Evolutionary conservation across 2,113 vertebrate genomes (phyloP).

Genomic region (Chaetodon auriga): DNA sequence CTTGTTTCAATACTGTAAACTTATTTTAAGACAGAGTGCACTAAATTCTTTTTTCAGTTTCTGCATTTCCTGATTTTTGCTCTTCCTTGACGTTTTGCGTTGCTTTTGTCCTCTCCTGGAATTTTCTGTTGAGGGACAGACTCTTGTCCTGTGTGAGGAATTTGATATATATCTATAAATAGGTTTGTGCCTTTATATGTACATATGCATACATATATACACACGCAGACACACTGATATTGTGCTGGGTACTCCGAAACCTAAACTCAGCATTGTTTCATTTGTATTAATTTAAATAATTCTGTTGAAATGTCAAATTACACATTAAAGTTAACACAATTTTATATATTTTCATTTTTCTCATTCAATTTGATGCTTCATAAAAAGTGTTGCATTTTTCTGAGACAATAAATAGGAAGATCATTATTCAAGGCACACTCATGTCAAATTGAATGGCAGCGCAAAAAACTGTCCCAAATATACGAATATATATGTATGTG

Average conservation of each 20-base stretch:
- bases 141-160: constrained; percentile 73
- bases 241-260: constrained; percentile 88
- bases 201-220: constrained; percentile 83
- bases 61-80: constrained; percentile 92
- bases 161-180: constrained; percentile 78
- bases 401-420: constrained; percentile 98
- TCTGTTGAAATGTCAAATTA: constrained; percentile 66
- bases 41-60: constrained; percentile 86
- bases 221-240: constrained; percentile 83
- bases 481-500: too few relatives aligned
- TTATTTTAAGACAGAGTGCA: constrained; percentile 99
- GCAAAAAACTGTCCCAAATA: constrained; percentile 93
- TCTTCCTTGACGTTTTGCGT: constrained; percentile 76
- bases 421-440: constrained; percentile 99
- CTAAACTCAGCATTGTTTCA: constrained; percentile 67
- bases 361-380: constrained; percentile 88
- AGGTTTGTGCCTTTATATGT: constrained; percentile 83
- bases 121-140: constrained; percentile 73
- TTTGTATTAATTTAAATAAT: constrained; percentile 59
- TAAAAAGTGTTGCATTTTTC: constrained; percentile 94
- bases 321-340: constrained; percentile 52
- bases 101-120: constrained; percentile 68
- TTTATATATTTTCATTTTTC: constrained; percentile 9
- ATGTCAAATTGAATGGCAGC: constrained; percentile 96
- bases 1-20: constrained; percentile 99